Evolutionary conservation across 2,888 invertebrate species (phyloP).

Genomic region (Phengaris arion): DNA sequence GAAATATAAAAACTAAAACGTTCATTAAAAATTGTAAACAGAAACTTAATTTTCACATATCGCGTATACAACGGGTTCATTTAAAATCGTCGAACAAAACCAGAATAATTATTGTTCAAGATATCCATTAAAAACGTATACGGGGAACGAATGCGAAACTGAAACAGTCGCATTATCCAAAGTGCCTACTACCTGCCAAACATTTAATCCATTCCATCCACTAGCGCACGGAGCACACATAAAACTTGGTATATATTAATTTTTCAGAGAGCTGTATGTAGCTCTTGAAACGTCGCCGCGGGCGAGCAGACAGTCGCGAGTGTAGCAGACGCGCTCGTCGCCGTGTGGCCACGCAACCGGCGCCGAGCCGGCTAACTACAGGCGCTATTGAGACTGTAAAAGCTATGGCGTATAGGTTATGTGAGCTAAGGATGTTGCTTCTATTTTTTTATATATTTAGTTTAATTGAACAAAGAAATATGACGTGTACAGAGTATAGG

Average conservation of each 20-base stretch:
- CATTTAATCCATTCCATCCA: constrained; percentile 42
- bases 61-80: constrained; percentile 32
- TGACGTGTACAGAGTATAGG: too few relatives aligned
- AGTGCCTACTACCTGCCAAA: constrained; percentile 44
- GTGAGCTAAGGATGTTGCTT: not conserved
- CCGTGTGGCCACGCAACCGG: constrained; percentile 43
- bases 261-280: constrained; percentile 61
- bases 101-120: constrained; percentile 34
- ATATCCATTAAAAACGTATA: constrained; percentile 36
- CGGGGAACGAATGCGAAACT: constrained; percentile 38
- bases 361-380: not conserved
- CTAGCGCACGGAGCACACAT: constrained; percentile 40
- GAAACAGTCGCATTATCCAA: constrained; percentile 40
- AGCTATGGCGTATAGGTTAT: not conserved
- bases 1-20: constrained; percentile 2
- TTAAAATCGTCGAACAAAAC: constrained; percentile 33
- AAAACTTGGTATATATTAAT: constrained; percentile 60
- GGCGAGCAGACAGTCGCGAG: constrained; percentile 67
- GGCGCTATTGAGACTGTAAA: not conserved
- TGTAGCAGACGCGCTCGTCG: constrained; percentile 57
- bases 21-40: constrained; percentile 10
- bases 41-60: constrained; percentile 6
- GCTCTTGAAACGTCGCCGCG: constrained; percentile 65
- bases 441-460: too few relatives aligned
- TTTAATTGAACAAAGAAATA: too few relatives aligned